A percentile compares a stretch with the other conserved stretches of the same genome.
Evolutionary conservation across 1,140 invertebrate genomes (phyloP).

Genomic region (Drosophila nasuta): DNA sequence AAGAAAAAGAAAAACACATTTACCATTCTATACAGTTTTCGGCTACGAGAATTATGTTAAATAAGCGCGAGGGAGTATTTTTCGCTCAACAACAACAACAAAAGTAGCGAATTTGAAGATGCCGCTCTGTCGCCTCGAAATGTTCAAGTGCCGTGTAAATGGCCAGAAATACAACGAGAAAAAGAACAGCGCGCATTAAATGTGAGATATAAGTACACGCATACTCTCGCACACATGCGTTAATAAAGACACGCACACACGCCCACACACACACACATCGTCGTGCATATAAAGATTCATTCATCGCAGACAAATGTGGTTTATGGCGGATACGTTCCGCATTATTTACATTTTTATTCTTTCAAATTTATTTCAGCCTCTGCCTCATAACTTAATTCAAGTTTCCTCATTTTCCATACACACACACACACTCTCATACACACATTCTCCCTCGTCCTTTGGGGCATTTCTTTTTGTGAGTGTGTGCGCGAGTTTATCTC

Average conservation of each 20-base stretch:
- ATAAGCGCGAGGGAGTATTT: slow-evolving; percentile 8
- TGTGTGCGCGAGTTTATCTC: slow-evolving; percentile 4
- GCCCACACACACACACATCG: slow-evolving; percentile 15
- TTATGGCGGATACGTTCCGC: slow-evolving; percentile 45
- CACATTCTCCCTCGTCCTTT: slow-evolving; percentile 15
- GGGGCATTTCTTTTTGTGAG: not conserved
- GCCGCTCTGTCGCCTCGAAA: not conserved
- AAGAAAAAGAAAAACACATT: slow-evolving; percentile 12
- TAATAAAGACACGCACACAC: not conserved
- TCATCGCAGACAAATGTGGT: slow-evolving; percentile 31
- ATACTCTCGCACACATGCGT: slow-evolving; percentile 2
- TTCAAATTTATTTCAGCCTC: slow-evolving; percentile 61
- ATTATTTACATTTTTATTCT: slow-evolving; percentile 70
- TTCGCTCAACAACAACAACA: not conserved
- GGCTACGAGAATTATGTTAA: slow-evolving; percentile 27
- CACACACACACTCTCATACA: no score
- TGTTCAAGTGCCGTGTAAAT: slow-evolving; percentile 66
- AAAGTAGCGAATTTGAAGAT: not conserved
- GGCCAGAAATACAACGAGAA: slow-evolving; percentile 37
- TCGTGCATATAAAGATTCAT: slow-evolving; percentile 17
- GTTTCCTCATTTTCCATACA: slow-evolving; percentile 40
- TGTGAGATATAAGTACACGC: slow-evolving; percentile 38
- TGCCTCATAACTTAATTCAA: slow-evolving; percentile 63
- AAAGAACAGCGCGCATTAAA: slow-evolving; percentile 60
- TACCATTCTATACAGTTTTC: slow-evolving; percentile 12